Percentiles rank a stretch among this genome's conserved stretches.
Evolutionary conservation across 2,797 vertebrate species (phyloP).

Genomic region (Eulemur mongoz): DNA sequence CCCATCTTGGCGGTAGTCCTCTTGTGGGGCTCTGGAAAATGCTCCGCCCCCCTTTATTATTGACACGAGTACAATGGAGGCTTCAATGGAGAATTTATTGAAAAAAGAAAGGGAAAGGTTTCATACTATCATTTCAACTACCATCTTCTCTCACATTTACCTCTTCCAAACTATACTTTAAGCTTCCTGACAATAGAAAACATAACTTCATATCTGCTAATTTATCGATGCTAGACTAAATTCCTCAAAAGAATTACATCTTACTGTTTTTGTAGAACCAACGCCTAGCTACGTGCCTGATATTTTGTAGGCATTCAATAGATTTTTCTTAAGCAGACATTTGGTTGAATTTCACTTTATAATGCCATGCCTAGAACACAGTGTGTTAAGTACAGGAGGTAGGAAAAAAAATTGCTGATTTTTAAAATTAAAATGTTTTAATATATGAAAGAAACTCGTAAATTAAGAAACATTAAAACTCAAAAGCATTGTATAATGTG

Average conservation of each 20-base stretch:
- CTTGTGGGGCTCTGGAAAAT: not conserved
- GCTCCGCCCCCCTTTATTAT: not conserved
- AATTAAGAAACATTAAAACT: constrained; percentile 8
- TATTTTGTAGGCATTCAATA: constrained; percentile 11
- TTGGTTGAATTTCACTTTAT: constrained; percentile 39
- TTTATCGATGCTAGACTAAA: constrained; percentile 35
- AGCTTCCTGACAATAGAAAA: constrained; percentile 28
- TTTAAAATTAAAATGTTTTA: constrained; percentile 58
- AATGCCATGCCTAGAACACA: constrained; percentile 30
- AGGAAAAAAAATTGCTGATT: not conserved
- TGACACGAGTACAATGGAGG: not conserved
- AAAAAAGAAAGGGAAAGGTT: not conserved
- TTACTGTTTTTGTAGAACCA: not conserved
- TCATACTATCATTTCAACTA: constrained; percentile 30
- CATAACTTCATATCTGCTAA: not conserved
- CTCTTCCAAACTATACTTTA: not conserved
- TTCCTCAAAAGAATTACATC: constrained; percentile 9
- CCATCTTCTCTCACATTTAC: constrained; percentile 27
- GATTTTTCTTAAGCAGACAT: constrained; percentile 18
- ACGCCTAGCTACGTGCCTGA: not conserved
- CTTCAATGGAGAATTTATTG: not conserved
- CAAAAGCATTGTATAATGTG: not conserved
- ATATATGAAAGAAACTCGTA: constrained; percentile 50
- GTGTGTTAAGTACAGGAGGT: constrained; percentile 1
- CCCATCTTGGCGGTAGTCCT: not conserved